Percentiles rank a stretch among this genome's conserved stretches.
phyloP scores from a whole-genome alignment of 1,140 invertebrate species.

The Trichonephila inaurata region DNA sequence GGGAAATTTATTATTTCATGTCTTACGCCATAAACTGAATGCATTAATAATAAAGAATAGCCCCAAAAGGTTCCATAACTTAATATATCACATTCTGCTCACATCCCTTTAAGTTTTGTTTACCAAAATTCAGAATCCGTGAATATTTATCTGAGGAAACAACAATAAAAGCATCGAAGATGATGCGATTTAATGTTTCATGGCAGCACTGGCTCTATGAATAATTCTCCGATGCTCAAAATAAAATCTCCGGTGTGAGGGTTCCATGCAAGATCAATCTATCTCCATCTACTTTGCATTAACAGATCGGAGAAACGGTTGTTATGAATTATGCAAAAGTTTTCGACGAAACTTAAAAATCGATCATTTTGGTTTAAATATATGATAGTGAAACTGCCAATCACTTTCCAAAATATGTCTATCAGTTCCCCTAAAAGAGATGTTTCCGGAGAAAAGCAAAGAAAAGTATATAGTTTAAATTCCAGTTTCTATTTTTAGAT shows the following conservation, averaged over 20 bases:
- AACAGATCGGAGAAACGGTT: constrained; percentile 64
- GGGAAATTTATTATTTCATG: constrained; percentile 10
- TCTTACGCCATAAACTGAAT: not conserved
- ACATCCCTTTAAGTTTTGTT: not conserved
- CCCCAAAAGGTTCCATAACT: not conserved
- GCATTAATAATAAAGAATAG: constrained; percentile 30
- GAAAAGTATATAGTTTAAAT: not conserved
- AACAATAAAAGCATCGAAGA: constrained; percentile 41
- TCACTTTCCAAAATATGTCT: constrained; percentile 42
- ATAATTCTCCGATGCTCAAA: constrained; percentile 53
- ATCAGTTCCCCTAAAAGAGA: constrained; percentile 22
- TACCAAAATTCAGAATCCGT: constrained; percentile 5
- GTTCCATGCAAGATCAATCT: constrained; percentile 54
- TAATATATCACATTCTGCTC: constrained; percentile 4
- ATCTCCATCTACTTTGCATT: constrained; percentile 74
- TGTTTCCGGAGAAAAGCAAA: not conserved
- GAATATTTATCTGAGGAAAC: constrained; percentile 34
- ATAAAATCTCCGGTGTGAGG: constrained; percentile 52
- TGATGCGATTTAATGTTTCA: constrained; percentile 46
- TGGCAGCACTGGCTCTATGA: constrained; percentile 25
- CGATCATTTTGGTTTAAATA: constrained; percentile 65
- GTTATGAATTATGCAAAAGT: constrained; percentile 73
- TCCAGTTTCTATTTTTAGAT: too few relatives aligned
- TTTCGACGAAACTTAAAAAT: constrained; percentile 70
- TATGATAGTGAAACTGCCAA: constrained; percentile 25